Evolutionary conservation across 2,888 invertebrate species (phyloP), one percentile per base, ranked within the genome.

Genomic region (Laothoe populi): DNA sequence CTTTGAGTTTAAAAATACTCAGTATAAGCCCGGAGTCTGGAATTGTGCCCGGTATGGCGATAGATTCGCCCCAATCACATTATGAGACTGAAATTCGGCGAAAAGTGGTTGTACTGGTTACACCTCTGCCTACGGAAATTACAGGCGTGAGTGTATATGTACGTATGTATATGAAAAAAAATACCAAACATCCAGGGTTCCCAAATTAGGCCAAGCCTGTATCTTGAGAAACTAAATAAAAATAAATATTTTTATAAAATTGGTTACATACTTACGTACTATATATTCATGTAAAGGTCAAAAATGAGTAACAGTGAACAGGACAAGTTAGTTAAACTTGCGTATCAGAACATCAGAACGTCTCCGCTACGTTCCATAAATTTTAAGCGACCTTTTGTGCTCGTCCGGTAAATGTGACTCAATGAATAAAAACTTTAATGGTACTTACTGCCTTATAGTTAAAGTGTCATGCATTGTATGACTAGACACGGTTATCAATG

Each of bases 321-420:
- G 58, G 58, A 62, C 58, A 26, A 42, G 40, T 46, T 42, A 40
- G 46, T 58, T 21, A 19, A 46, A 48, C 60, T 46, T 24, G 58
- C 48, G 11, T 62, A 62, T 62, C 58, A 49, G 24, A 48, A 48
- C 23, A 62, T 62, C 62, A 62, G 24, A 40, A 24, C 62, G 19
- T 35, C 48, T 59, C 38, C 42, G 40, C 46, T 38, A 62, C 59
- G 53, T 35, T 53, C 35, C 53, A 53, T 40, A 61, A 42, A 53
- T 53, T 26, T 49, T 31, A 26, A 53, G 42, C 49, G 26, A 24
- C 24, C 26, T 31, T 19, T 42, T 21, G 24, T 31, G 49, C 31
- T 38, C 19, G 53, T 60, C 24, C 40, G 49, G 16, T n/a, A 31
- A 31, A 16, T 49, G 2, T 49, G 53, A 53, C 35, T 53, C 35